Evolutionary conservation across 2,888 invertebrate genomes (phyloP), one percentile per base, ranked within the genome.

Genomic region (Nezara viridula): DNA sequence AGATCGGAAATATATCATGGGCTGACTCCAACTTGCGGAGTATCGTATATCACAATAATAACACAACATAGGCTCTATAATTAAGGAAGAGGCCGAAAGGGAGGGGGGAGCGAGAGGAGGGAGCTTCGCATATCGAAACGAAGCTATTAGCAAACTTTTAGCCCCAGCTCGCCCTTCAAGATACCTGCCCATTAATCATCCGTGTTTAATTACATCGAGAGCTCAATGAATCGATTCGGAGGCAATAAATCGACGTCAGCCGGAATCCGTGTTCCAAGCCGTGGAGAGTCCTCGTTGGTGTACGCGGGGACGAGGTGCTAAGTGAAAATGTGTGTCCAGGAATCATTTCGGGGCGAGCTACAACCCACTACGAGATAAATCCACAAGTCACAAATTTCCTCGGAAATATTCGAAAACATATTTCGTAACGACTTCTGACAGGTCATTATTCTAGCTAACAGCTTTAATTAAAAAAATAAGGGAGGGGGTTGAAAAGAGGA

Each of bases 131-230:
- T 44, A 81, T 81, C 44, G 44, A 44, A 81, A 81, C 44, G 44
- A 81, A 81, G 81, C 81, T 44, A 81, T 81, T 81, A 81, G 81
- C 44, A 81, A 81, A 47, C 44, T 81, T 81, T 81, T 81, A 40
- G 40, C 66, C 66, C 77, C 7, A 21, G 37, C 77, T 40, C 77
- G 24, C 40, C 77, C 21, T 19, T 44, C 44, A n/a, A 81, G 81
- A 81, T 81, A 81, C 81, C 81, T 81, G 21, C 44, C 44, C 81
- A 81, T 81, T 81, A 81, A 81, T 81, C 81, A 81, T 44, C n/a
- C 44, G 3, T 44, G n/a, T 81, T 81, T 81, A 44, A 81, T 81
- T 47, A 40, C 44, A 81, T 47, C 44, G 81, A 81, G 44, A 81
- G 44, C 14, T 40, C n/a, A 44, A 81, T 81, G 24, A 81, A 81